A percentile compares a stretch with the other conserved stretches of the same genome.
phyloP scores from a whole-genome alignment of 1,140 invertebrate genomes.

The Drosophila repletoides region DNA sequence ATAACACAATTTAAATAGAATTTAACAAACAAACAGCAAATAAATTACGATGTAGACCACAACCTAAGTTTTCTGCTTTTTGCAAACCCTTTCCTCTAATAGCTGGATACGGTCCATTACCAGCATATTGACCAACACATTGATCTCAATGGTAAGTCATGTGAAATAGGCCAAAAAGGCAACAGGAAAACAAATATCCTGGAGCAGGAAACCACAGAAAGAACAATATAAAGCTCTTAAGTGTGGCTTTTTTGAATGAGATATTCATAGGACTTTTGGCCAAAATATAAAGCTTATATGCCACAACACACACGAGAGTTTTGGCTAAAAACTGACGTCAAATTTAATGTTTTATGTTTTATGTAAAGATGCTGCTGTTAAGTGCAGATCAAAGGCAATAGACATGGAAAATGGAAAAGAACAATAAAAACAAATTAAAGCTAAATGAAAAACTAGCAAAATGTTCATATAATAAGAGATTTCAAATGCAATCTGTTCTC shows the following conservation, averaged over 20 bases:
- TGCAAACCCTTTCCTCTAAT: not conserved
- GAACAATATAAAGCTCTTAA: not conserved
- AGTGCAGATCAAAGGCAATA: slow-evolving; percentile 21
- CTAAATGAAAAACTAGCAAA: slow-evolving; percentile 14
- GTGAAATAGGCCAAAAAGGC: slow-evolving; percentile 29
- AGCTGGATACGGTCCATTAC: not conserved
- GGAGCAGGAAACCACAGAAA: slow-evolving; percentile 14
- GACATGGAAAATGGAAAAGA: not conserved
- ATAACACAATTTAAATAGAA: too few species aligned
- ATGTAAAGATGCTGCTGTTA: not conserved
- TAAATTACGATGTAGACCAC: too few species aligned
- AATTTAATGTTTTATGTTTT: not conserved
- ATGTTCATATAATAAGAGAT: slow-evolving; percentile 17
- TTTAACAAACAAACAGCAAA: too few species aligned
- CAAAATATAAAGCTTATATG: not conserved
- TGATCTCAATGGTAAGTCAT: slow-evolving; percentile 11
- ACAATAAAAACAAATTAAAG: slow-evolving; percentile 22
- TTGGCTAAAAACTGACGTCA: slow-evolving; percentile 6
- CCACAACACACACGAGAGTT: not conserved
- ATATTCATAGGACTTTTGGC: not conserved
- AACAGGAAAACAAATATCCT: slow-evolving; percentile 24
- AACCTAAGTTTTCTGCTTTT: too few species aligned
- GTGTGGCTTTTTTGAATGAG: not conserved
- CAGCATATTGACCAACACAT: slow-evolving; percentile 7
- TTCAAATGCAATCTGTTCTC: not conserved